Conservation (phyloP, 2,113 vertebrate genomes). For the Rhinogobius similis region DNA sequence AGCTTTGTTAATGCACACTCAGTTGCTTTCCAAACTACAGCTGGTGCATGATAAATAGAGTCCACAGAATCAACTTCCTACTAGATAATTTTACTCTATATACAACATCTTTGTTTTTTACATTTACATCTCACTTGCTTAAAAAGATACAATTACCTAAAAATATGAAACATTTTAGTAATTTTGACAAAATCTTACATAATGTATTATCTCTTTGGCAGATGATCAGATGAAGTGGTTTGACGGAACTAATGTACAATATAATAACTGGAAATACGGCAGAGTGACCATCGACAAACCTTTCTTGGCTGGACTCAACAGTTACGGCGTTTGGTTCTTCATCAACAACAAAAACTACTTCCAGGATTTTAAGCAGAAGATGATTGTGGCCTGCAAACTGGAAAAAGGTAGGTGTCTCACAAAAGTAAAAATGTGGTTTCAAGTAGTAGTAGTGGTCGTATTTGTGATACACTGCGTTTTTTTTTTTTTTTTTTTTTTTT, state of each 20-base stretch:
- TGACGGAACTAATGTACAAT: constrained; percentile 87
- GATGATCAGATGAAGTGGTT: constrained; percentile 86
- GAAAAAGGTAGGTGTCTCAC: constrained; percentile 80
- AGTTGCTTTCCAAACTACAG: neutral
- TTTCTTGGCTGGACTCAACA: constrained; percentile 85
- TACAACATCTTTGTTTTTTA: neutral
- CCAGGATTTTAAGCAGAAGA: constrained; percentile 78
- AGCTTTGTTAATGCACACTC: neutral
- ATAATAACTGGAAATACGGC: constrained; percentile 87
- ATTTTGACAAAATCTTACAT: neutral
- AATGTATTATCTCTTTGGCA: constrained; percentile 44
- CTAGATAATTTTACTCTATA: neutral
- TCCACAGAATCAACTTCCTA: too few species aligned
- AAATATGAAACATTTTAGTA: neutral
- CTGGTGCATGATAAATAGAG: neutral
- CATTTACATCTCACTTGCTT: neutral
- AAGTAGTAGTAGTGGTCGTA: neutral
- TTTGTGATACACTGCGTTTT: too few species aligned
- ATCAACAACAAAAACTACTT: constrained; percentile 53
- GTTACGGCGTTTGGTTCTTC: constrained; percentile 84
- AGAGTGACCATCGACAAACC: constrained; percentile 74
- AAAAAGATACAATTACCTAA: neutral
- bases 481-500: too few species aligned
- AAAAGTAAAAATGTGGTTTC: too few species aligned
- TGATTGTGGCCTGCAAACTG: constrained; percentile 90